Evolutionary conservation across 2,888 invertebrate species (phyloP).

Genomic region (Eugnorisma glareosa): DNA sequence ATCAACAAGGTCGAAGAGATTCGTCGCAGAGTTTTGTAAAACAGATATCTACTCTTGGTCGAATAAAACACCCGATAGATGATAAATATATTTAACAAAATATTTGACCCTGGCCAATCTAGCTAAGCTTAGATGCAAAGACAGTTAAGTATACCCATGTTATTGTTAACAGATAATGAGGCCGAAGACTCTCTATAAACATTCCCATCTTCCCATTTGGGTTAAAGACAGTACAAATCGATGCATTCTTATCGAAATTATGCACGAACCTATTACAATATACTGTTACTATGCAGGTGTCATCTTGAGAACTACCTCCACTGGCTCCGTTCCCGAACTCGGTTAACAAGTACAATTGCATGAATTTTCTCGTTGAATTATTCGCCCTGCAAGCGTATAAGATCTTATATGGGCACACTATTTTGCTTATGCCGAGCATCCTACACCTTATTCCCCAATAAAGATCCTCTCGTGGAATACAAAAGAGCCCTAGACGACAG

Average conservation of each 20-base stretch:
- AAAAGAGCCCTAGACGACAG: conserved; percentile 79
- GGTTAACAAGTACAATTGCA: conserved; percentile 69
- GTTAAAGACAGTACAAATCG: conserved; percentile 30
- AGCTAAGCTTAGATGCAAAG: background rate
- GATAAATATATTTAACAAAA: background rate
- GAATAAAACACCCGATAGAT: conserved; percentile 4
- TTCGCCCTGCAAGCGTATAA: conserved; percentile 66
- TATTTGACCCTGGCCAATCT: background rate
- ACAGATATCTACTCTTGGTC: background rate
- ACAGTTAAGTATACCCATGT: background rate
- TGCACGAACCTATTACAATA: conserved; percentile 47
- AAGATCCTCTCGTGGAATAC: conserved; percentile 80
- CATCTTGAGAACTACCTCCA: conserved; percentile 49
- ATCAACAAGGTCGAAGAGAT: conserved; percentile 5
- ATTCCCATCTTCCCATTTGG: conserved; percentile 25
- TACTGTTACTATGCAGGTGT: conserved; percentile 56
- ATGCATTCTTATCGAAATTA: conserved; percentile 32
- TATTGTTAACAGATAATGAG: background rate
- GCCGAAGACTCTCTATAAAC: conserved; percentile 7
- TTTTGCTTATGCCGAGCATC: conserved; percentile 69
- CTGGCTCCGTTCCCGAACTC: conserved; percentile 57
- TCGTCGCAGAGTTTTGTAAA: background rate
- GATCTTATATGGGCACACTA: conserved; percentile 70
- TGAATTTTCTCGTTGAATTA: conserved; percentile 71
- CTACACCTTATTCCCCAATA: conserved; percentile 75